Evolutionary conservation across 2,888 invertebrate species (phyloP), one percentile per base, ranked within the genome.

Genomic region (Lysandra coridon): DNA sequence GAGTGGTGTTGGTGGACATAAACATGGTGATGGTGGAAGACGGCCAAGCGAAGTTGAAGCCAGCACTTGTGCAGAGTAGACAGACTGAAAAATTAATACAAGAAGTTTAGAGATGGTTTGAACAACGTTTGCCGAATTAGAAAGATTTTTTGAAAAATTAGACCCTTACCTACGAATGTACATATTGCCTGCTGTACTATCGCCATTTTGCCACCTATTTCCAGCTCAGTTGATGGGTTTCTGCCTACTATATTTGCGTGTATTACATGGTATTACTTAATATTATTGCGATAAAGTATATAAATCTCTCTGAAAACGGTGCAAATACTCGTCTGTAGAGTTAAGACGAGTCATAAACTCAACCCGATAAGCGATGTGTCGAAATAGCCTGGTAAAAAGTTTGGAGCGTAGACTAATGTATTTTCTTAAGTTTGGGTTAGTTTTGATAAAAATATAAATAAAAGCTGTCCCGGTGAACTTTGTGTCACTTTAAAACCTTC

Each of bases 11-110:
- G 17, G 80, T 78, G 0, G 88, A 87, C 44, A 84, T 84, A 84
- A 92, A 92, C 30, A 90, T 85, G 1, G 85, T 85, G 1, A 90
- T 82, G 0, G 89, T 90, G 1, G 90, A 89, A 0, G 92, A 91
- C 0, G 92, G 92, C 91, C 91, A 92, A 0, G 90, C 85, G 80
- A 85, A 88, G 80, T 88, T 86, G 1, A 92, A 78, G 0, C 91
- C 90, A 2, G 33, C 69, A 33, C 69, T 69, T 37, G 69, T 69
- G 69, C 69, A 33, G 14, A 69, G 69, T 4, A 69, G 69, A 6
- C 69, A 69, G 4, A 69, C 69, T 69, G 69, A 69, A 37, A 69
- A 57, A 17, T 17, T 57, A 12, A 10, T 10, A 49, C 57, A 57
- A 17, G 57, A 57, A 57, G 17, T 17, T 17, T 49, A 12, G 2